A percentile compares a stretch with the other conserved stretches of the same genome.
These are phyloP conservation scores for Myotis daubentonii DNA, from an alignment of 2,797 vertebrate species.

Conservation along the genomic window DNA sequence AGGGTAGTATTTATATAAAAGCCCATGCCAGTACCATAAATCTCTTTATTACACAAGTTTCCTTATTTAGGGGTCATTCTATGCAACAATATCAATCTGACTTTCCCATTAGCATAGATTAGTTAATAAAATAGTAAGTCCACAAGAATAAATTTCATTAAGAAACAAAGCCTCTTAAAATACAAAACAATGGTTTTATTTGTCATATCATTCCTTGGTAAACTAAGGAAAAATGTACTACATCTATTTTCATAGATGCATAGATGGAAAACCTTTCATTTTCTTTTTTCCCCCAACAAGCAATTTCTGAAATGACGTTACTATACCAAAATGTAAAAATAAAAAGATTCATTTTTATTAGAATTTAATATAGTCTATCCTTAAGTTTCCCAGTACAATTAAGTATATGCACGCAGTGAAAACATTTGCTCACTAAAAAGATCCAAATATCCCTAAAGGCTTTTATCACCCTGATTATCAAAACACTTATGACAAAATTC, in stretches of 20 bases:
- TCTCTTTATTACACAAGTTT: conserved; percentile 89
- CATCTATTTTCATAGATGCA: conserved; percentile 63
- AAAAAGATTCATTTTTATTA: conserved; percentile 55
- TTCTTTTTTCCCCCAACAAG: conserved; percentile 34
- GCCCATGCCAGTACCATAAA: conserved; percentile 85
- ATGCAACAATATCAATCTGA: conserved; percentile 84
- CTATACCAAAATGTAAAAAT: conserved; percentile 68
- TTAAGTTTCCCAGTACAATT: conserved; percentile 60
- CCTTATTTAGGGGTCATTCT: conserved; percentile 85
- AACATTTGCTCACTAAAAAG: conserved; percentile 64
- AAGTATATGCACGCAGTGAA: conserved; percentile 42
- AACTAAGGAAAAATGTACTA: conserved; percentile 54
- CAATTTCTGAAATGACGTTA: conserved; percentile 51
- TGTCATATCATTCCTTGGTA: conserved; percentile 64
- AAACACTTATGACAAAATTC: conserved; percentile 59
- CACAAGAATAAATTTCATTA: conserved; percentile 74
- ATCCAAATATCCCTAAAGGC: conserved; percentile 56
- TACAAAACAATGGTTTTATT: conserved; percentile 66
- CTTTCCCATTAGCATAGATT: conserved; percentile 86
- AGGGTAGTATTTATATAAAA: conserved; percentile 88
- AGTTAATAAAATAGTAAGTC: conserved; percentile 86
- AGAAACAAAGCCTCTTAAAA: conserved; percentile 79
- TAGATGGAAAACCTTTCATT: conserved; percentile 59
- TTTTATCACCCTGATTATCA: conserved; percentile 29
- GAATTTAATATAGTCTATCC: conserved; percentile 44